A percentile compares a stretch with the other conserved stretches of the same genome.
Conservation (phyloP, 2,797 vertebrate genomes). For the Arctocebus calabarensis region DNA sequence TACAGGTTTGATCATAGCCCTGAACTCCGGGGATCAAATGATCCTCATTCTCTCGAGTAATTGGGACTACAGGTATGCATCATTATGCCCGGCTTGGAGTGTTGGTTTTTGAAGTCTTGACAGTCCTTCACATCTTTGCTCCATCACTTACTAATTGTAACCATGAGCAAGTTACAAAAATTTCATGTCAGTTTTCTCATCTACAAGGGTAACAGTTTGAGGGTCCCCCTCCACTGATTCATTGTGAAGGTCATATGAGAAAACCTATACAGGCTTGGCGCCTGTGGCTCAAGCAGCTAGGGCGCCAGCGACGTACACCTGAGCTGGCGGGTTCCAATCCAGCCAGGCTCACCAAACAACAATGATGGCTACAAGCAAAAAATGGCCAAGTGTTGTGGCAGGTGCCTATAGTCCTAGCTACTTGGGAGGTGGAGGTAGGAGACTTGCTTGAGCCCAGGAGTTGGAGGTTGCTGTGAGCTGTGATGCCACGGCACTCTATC, state of each 20-base stretch:
- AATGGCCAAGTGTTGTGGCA: no score
- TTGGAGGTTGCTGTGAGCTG: no score
- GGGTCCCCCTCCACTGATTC: neutral
- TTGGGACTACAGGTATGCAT: neutral
- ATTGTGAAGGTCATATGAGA: conserved; percentile 40
- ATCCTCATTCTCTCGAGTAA: neutral
- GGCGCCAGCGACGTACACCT: no score
- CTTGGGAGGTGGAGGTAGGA: no score
- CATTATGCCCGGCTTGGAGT: neutral
- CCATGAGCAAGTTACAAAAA: neutral
- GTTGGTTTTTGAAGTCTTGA: neutral
- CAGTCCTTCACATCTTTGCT: conserved; percentile 1
- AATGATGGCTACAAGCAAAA: no score
- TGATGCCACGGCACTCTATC: no score
- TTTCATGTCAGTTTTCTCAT: neutral
- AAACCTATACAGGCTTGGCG: neutral
- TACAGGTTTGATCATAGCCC: neutral
- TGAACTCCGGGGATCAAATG: neutral
- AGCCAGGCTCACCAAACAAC: no score
- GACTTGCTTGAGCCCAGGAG: no score
- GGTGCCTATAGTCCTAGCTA: no score
- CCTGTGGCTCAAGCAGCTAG: no score
- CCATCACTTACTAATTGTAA: neutral
- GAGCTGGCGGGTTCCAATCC: no score
- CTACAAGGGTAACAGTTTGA: neutral